These are phyloP conservation scores for Hecatera dysodea DNA, from an alignment of 2,888 invertebrate species.

Conservation along the genomic window DNA sequence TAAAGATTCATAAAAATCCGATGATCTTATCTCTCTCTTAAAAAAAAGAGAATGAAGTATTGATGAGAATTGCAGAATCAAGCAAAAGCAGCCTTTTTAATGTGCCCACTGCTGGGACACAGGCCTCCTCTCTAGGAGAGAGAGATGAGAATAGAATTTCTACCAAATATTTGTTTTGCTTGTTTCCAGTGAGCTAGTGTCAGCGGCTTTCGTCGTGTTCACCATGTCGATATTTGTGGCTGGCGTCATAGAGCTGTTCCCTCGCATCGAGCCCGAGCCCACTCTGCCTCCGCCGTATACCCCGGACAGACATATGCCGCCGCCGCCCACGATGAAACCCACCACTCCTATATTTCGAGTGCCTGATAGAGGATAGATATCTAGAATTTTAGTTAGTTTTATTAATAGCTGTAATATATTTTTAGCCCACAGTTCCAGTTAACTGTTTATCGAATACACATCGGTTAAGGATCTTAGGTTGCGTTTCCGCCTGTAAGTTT, in stretches of 20 bases:
- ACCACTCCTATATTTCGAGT: not conserved
- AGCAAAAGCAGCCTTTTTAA: too few relatives aligned
- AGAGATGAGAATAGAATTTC: not conserved
- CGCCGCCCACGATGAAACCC: not conserved
- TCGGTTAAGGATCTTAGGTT: not conserved
- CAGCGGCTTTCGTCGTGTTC: conserved; percentile 26
- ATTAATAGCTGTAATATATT: not conserved
- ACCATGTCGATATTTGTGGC: conserved; percentile 12
- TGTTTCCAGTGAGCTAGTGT: conserved; percentile 26
- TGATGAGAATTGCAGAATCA: too few relatives aligned
- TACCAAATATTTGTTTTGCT: not conserved
- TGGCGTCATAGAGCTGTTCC: conserved; percentile 38
- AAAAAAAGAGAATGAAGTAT: too few relatives aligned
- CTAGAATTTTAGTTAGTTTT: not conserved
- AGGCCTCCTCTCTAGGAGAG: too few relatives aligned
- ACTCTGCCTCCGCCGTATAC: not conserved
- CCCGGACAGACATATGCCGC: conserved; percentile 22
- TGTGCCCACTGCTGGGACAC: too few relatives aligned
- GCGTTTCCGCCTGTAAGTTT: not conserved
- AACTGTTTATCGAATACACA: not conserved
- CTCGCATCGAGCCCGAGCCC: conserved; percentile 23
- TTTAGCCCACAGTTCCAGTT: not conserved
- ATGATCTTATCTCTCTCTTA: not conserved
- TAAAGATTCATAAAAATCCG: not conserved
- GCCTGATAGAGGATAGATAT: conserved; percentile 2